Conservation (phyloP, 2,797 vertebrate genomes). For the Acrossocheilus wenchowensis region DNA sequence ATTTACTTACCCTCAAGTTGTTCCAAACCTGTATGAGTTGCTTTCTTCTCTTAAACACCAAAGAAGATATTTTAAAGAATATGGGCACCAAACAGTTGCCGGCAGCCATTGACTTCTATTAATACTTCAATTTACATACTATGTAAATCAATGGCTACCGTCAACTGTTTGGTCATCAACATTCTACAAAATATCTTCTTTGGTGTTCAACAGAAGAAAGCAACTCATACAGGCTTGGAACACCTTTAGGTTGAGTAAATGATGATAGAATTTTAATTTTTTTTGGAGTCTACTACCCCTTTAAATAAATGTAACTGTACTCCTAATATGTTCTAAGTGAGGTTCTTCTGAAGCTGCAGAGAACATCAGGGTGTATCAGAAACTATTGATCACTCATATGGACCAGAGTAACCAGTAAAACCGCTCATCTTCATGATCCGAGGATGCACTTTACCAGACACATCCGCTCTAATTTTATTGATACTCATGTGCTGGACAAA, state of each 20-base stretch:
- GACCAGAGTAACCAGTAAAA: background rate
- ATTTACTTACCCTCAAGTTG: background rate
- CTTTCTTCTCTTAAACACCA: background rate
- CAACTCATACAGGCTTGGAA: background rate
- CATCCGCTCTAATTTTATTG: constrained; percentile 1
- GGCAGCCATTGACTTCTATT: background rate
- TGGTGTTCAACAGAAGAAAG: background rate
- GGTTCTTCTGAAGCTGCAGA: constrained; percentile 19
- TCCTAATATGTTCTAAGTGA: background rate
- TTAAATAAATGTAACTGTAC: background rate
- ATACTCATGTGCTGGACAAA: background rate
- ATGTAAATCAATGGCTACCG: background rate
- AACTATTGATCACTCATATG: background rate
- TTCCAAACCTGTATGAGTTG: background rate
- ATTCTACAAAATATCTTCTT: background rate
- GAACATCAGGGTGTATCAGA: constrained; percentile 13
- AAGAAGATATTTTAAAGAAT: background rate
- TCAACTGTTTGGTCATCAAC: background rate
- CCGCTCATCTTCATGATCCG: background rate
- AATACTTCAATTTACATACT: background rate
- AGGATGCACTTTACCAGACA: constrained; percentile 8
- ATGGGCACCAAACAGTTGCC: background rate
- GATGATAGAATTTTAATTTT: background rate
- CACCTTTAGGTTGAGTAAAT: background rate
- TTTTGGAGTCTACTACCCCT: background rate